Evolutionary conservation across 2,113 vertebrate species (phyloP).

Genomic region (Lampris megalopsis): DNA sequence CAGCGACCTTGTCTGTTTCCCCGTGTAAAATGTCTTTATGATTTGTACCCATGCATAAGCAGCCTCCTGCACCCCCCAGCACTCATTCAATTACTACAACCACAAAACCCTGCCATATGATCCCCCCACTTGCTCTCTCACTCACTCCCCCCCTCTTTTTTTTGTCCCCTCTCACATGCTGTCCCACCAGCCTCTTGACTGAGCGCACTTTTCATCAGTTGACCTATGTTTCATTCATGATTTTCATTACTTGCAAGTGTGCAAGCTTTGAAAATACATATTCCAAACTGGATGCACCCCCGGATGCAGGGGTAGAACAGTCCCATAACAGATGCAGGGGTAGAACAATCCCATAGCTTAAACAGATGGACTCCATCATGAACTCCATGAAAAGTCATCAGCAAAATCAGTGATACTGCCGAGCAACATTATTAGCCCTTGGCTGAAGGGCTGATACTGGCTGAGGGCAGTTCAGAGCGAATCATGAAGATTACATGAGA

Average conservation of each 20-base stretch:
- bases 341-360: not conserved
- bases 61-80: not conserved
- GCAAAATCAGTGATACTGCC: slow-evolving; percentile 23
- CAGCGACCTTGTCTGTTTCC: slow-evolving; percentile 31
- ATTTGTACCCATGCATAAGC: slow-evolving; percentile 38
- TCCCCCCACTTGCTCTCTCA: not conserved
- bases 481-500: slow-evolving; percentile 7
- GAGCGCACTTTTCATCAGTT: not conserved
- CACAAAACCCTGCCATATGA: too few species aligned
- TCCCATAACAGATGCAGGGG: not conserved
- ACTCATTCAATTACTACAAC: not conserved
- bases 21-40: slow-evolving; percentile 26
- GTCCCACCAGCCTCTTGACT: not conserved
- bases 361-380: not conserved
- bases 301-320: not conserved
- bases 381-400: not conserved
- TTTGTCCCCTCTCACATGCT: slow-evolving; percentile 3
- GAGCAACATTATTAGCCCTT: not conserved
- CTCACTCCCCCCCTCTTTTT: not conserved
- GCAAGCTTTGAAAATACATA: not conserved
- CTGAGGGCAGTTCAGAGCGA: not conserved
- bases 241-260: slow-evolving; percentile 4
- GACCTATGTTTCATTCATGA: slow-evolving; percentile 12
- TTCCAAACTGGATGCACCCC: not conserved
- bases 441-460: not conserved